Evolutionary conservation across 2,113 vertebrate genomes (phyloP), one percentile per base, ranked within the genome.

Genomic region (Perccottus glenii): DNA sequence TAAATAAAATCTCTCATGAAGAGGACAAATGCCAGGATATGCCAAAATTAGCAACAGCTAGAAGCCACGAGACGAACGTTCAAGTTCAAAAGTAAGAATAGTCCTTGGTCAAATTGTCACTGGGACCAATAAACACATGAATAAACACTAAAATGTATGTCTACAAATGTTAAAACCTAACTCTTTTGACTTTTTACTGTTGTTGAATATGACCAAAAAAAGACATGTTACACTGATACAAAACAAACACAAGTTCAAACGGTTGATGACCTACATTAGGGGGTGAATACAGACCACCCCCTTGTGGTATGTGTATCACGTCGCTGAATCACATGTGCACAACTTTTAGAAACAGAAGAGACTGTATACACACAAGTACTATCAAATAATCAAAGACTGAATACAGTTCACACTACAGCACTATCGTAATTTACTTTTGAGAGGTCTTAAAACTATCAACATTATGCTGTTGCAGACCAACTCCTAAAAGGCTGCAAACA

Each of bases 21-120:
- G 67, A 66, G 70, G 10, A 74, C 46, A 67, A 75, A 42, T 47
- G 16, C n/a, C 32, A 32, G 53, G 60, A 61, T 66, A 43, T 5
- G 38, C 33, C 36, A 51, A 73, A 49, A 62, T 62, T 60, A 64
- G 62, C 40, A 58, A 45, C 15, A 64, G 53, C 51, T 8, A 63
- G 27, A 3, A 69, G 36, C 48, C 53, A 59, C 44, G 15, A 45
- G 6, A 72, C 42, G 33, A 60, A 60, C 72, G 76, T 63, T 84
- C 75, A 87, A 86, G 79, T 85, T 88, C 78, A 86, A 66, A 69
- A 64, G 35, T 53, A 82, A 77, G 52, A 75, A 58, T 51, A 73
- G 59, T 51, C 12, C 42, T 19, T 64, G 42, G 47, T 64, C 55
- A 64, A 58, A 50, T 45, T 53, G 45, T 44, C 12, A 14, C 0